Evolutionary conservation across 2,888 invertebrate species (phyloP), one percentile per base, ranked within the genome.

Genomic region (Plusia festucae): DNA sequence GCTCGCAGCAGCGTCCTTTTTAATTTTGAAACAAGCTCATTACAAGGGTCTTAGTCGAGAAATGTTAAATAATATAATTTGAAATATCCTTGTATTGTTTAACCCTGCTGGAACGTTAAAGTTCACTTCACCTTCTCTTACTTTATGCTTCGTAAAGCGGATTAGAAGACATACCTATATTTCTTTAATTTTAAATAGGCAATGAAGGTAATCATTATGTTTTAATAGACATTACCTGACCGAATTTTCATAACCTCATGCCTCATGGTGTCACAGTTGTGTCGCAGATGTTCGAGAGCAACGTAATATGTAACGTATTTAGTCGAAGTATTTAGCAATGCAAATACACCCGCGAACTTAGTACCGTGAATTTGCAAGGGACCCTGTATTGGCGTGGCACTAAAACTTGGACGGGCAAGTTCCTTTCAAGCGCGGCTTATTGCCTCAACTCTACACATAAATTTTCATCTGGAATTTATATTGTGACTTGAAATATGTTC

Each of bases 401-500:
- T 73, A 66, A 77, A 80, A 81, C 77, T 81, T 79, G 62, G 61
- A 20, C 70, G 62, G 63, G 32, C 53, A 60, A 77, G 66, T 61
- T 70, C 69, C 76, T 79, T 82, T 84, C 82, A 77, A 79, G 75
- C 65, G 70, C 46, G 70, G 78, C 82, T 86, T 85, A 85, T 85
- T 85, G 81, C 83, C 20, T 81, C 75, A 82, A 84, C 83, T 82
- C 81, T 54, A 54, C 64, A 70, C 77, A 82, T 81, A 81, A 76
- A 85, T 85, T 86, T 82, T 77, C 79, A 82, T 85, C 78, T 78
- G 63, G 70, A 84, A 83, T 84, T 81, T 81, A 79, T 77, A 79
- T 81, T 71, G 77, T 68, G 68, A 73, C 63, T 76, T 72, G 61
- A 72, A 73, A 78, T 73, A 68, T 64, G 53, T 44, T 56, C 53